Conservation (phyloP, 2,888 invertebrate species). For the Hypomecis punctinalis region DNA sequence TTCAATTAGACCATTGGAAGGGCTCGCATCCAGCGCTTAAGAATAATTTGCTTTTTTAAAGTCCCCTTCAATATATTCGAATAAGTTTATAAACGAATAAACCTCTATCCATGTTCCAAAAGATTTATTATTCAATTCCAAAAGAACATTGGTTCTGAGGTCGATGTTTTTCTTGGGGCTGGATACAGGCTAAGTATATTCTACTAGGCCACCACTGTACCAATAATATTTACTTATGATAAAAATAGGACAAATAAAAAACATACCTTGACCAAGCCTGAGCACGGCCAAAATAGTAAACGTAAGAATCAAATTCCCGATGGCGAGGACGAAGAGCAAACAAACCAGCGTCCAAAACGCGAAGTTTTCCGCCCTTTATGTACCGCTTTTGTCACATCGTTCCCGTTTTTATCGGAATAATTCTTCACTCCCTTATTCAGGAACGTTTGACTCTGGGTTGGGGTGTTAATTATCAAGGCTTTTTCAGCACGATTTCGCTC, state of each 20-base stretch:
- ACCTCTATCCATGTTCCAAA: too few species aligned
- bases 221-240: neutral
- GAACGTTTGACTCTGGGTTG: conserved; percentile 59
- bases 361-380: conserved; percentile 86
- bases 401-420: conserved; percentile 79
- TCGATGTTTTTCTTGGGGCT: too few species aligned
- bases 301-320: conserved; percentile 92
- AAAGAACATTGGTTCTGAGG: too few species aligned
- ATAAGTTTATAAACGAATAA: too few species aligned
- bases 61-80: too few species aligned
- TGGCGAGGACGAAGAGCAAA: conserved; percentile 88
- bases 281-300: conserved; percentile 92
- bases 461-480: conserved; percentile 72
- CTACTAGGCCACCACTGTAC: too few species aligned
- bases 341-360: conserved; percentile 92
- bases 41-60: too few species aligned
- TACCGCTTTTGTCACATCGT: conserved; percentile 70
- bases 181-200: too few species aligned
- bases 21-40: too few species aligned
- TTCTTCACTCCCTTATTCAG: conserved; percentile 61
- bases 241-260: neutral
- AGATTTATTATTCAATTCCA: too few species aligned
- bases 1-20: too few species aligned
- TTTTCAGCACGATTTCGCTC: conserved; percentile 75
- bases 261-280: conserved; percentile 87